Conservation (phyloP, 2,113 vertebrate species). For the Charina bottae region DNA sequence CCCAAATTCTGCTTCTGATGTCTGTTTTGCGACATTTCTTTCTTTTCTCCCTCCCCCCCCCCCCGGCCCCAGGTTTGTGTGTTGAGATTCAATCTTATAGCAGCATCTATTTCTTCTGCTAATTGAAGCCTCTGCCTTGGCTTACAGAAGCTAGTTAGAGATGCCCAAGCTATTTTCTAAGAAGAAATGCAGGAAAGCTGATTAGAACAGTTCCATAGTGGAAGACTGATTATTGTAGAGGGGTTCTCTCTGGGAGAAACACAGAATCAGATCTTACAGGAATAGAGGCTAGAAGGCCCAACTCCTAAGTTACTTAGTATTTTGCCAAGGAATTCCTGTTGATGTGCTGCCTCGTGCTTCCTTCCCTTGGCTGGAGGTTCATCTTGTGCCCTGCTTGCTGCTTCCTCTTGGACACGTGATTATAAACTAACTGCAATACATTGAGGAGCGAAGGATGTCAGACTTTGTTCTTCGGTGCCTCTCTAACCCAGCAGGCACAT, state of each 20-base stretch:
- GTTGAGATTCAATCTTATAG: neutral
- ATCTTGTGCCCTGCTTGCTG: neutral
- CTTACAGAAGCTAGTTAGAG: neutral
- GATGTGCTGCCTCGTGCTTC: neutral
- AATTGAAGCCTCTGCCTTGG: neutral
- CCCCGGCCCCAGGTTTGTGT: neutral
- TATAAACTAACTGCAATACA: neutral
- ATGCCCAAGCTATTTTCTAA: neutral
- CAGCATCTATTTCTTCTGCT: neutral
- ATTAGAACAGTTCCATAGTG: neutral
- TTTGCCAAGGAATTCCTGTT: constrained; percentile 4
- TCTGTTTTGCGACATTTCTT: neutral
- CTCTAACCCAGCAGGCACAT: neutral
- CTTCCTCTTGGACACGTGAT: neutral
- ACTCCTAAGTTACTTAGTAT: neutral
- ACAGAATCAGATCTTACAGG: neutral
- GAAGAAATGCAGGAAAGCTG: neutral
- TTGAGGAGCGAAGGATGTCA: neutral
- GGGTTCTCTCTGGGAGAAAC: too few relatives aligned
- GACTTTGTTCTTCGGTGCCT: neutral
- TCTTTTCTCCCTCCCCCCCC: neutral
- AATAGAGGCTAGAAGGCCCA: neutral
- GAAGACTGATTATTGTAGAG: too few relatives aligned
- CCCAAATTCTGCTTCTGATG: neutral
- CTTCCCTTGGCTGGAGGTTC: neutral